Conservation (phyloP, 1,140 invertebrate genomes). For the Drosophila parvula region DNA sequence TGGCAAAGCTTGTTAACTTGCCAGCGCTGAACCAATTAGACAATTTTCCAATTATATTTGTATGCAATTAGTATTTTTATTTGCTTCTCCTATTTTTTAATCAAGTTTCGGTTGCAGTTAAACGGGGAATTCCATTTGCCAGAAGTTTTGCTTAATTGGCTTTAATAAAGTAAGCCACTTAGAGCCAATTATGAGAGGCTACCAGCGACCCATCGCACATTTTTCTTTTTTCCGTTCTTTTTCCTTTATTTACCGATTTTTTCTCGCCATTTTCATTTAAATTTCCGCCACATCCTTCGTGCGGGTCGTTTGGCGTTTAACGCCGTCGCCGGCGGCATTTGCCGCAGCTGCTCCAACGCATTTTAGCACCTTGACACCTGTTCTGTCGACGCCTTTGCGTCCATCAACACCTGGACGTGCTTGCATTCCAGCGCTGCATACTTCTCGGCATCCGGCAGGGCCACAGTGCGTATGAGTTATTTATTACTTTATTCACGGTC, state of each 20-base stretch:
- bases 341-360: constrained; percentile 15
- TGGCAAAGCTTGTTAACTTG: constrained; percentile 35
- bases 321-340: constrained; percentile 2
- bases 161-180: constrained; percentile 47
- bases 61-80: constrained; percentile 17
- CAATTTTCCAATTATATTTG: constrained; percentile 40
- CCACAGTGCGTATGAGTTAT: constrained; percentile 13
- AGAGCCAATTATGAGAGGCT: constrained; percentile 35
- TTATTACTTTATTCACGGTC: background rate
- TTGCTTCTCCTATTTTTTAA: constrained; percentile 8
- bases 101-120: constrained; percentile 44
- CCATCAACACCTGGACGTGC: constrained; percentile 28
- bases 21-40: constrained; percentile 21
- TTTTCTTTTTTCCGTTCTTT: constrained; percentile 1
- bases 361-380: constrained; percentile 47
- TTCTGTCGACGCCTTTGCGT: background rate
- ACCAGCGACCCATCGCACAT: background rate
- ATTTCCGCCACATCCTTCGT: constrained; percentile 19
- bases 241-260: background rate
- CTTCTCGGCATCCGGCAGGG: constrained; percentile 37
- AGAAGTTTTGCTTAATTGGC: constrained; percentile 28
- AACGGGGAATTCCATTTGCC: constrained; percentile 17
- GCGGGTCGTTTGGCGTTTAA: constrained; percentile 17
- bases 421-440: constrained; percentile 57
- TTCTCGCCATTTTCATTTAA: constrained; percentile 11